Conservation (phyloP, 2,888 invertebrate species). For the Orthosia incerta region DNA sequence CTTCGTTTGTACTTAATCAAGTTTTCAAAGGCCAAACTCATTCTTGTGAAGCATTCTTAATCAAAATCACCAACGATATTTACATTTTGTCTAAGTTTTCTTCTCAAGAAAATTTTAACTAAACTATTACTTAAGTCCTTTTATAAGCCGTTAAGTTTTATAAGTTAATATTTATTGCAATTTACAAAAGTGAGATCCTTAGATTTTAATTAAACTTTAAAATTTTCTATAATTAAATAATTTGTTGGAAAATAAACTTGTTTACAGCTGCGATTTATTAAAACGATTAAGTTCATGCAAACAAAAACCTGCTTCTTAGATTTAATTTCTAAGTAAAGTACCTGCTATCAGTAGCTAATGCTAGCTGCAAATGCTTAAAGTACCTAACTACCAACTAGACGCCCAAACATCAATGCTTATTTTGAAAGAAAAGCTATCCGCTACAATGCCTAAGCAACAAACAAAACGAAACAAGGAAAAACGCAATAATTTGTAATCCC, state of each 20-base stretch:
- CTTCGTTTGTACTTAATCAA: neutral
- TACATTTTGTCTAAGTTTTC: conserved; percentile 1
- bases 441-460: neutral
- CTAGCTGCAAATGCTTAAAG: neutral
- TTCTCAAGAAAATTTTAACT: conserved; percentile 17
- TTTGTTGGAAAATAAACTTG: neutral
- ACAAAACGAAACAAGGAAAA: neutral
- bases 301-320: too few relatives aligned
- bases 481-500: neutral
- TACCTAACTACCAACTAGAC: neutral
- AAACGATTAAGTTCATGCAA: neutral
- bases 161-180: neutral
- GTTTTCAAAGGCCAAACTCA: conserved; percentile 1
- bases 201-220: neutral
- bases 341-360: neutral
- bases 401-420: too few relatives aligned
- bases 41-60: conserved; percentile 8
- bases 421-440: neutral
- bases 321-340: neutral
- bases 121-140: conserved; percentile 5
- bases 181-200: neutral
- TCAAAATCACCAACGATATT: conserved; percentile 5
- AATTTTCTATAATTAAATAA: neutral
- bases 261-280: neutral
- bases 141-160: conserved; percentile 1